Evolutionary conservation across 2,113 vertebrate genomes (phyloP), one percentile per base, ranked within the genome.

Genomic region (Cyanoliseus patagonus): DNA sequence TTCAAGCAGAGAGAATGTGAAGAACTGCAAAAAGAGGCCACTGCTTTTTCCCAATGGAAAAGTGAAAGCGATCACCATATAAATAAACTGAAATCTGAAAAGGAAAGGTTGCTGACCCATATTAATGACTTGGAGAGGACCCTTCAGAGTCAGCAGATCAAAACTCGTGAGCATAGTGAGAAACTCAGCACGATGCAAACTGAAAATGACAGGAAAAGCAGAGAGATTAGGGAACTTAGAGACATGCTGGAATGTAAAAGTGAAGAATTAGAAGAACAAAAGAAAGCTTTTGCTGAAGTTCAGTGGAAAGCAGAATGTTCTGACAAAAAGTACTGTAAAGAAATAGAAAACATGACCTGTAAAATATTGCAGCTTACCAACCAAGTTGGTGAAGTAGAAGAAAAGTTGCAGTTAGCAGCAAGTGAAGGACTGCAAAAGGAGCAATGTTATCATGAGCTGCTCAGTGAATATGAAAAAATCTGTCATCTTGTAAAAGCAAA

Each of bases 271-370:
- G 98, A 99, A 74, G 96, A 97, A 77, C 98, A 98, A 67, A 98
- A 96, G 66, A 97, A 96, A 57, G 97, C 97, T 35, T 98, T 97
- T 70, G 49, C 93, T 42, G 96, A 98, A 82, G 97, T 99, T n/a
- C 97, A 98, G 69, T 92, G 61, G 69, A 83, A 98, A 94, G 92
- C 97, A 6, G 96, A 97, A 57, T 96, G 96, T 86, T 97, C 97
- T 13, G 97, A 97, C 70, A 97, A 98, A 86, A 99, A 99, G 63
- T 98, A 99, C 46, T 57, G 76, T 78, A 99, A 99, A 96, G 98
- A 99, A 64, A 96, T 98, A 57, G 98, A 99, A 80, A 99, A 98
- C 72, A 97, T 98, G 80, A 93, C 96, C 11, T 83, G 97, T 75
- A 98, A 98, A 94, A 96, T 98, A 76, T 52, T 96, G 13, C 98